These are phyloP conservation scores for Ptyas mucosa DNA, from an alignment of 2,113 vertebrate species.

Conservation along the genomic window DNA sequence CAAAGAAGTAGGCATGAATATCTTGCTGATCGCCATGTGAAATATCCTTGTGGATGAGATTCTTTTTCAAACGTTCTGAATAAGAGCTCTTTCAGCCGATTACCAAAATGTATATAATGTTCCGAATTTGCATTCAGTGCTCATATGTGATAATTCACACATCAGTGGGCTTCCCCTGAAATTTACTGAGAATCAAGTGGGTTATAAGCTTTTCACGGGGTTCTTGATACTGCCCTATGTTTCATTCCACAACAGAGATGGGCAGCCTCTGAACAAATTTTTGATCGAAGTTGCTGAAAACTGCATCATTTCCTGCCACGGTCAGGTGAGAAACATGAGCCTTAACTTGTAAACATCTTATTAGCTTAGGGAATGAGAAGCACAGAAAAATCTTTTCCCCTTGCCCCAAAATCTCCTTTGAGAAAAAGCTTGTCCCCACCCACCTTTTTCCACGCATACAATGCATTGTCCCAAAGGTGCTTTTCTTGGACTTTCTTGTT, in stretches of 20 bases:
- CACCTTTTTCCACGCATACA: not conserved
- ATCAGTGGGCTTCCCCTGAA: not conserved
- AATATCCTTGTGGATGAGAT: not conserved
- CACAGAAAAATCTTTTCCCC: not conserved
- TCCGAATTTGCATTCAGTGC: not conserved
- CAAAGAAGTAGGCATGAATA: not conserved
- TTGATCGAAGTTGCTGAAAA: not conserved
- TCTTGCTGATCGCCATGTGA: not conserved
- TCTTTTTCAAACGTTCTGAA: not conserved
- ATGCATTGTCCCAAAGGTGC: not conserved
- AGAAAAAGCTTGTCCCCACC: not conserved
- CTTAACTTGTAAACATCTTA: not conserved
- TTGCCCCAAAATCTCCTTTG: not conserved
- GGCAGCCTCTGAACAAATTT: not conserved
- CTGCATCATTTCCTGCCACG: not conserved
- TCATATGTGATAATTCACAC: not conserved
- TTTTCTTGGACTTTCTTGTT: no score
- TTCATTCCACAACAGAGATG: not conserved
- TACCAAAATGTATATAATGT: not conserved
- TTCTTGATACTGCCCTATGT: not conserved
- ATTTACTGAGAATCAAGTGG: not conserved
- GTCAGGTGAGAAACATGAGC: not conserved
- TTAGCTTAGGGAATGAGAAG: not conserved
- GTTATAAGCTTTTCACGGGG: not conserved
- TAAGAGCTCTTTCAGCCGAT: not conserved